phyloP scores from a whole-genome alignment of 2,113 vertebrate species.

The Sinosuthora webbiana region DNA sequence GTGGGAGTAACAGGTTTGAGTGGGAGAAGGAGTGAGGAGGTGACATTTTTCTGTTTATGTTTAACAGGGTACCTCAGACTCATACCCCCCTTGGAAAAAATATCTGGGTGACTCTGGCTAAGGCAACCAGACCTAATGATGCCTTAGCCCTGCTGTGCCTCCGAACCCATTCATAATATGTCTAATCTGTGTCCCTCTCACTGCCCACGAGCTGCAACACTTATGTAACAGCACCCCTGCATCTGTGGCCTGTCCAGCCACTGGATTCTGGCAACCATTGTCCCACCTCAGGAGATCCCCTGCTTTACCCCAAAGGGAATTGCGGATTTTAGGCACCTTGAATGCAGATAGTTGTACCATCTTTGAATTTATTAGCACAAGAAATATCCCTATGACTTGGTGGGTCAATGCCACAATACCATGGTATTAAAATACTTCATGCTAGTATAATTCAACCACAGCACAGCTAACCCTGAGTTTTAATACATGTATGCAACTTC shows the following conservation, averaged over 20 bases:
- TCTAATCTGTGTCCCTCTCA: background rate
- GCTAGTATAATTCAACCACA: background rate
- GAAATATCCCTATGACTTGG: background rate
- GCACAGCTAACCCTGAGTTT: background rate
- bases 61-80: background rate
- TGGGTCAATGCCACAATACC: background rate
- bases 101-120: background rate
- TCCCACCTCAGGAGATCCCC: background rate
- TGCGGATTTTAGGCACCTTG: background rate
- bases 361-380: background rate
- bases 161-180: rapidly evolving
- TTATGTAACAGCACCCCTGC: background rate
- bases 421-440: background rate
- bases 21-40: background rate
- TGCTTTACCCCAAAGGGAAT: rapidly evolving
- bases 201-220: rapidly evolving
- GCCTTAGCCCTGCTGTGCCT: background rate
- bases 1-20: background rate
- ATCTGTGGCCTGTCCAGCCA: rapidly evolving
- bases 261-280: rapidly evolving
- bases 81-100: background rate
- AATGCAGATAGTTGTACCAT: background rate
- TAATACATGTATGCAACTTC: background rate
- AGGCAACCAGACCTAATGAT: background rate
- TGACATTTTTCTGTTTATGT: background rate